Base-by-base conservation (phyloP, 2,113 vertebrate species). In the Gasterosteus aculeatus region DNA sequence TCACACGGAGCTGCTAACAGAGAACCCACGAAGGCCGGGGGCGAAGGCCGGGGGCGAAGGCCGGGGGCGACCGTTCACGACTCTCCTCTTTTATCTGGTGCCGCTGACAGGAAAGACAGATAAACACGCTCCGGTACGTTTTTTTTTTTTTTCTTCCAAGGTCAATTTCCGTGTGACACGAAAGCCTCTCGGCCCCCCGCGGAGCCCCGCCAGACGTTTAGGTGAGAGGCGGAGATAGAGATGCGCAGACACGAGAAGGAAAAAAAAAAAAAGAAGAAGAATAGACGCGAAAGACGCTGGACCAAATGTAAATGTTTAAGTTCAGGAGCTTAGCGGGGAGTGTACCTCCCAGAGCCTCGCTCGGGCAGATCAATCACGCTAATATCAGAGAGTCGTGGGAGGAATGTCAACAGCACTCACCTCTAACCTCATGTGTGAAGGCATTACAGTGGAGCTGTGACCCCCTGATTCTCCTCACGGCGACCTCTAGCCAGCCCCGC, bases 351-450 rank as follows among this genome's bases (percentile, higher is more conserved):
- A 82, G 87, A 88, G 77, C 82, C 57, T 56, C 35, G 54, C 75
- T 70, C 67, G 2, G 49, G 61, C 75, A 85, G 80, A 91, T 93
- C 88, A 87, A 89, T 93, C 90, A 89, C 66, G 29, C 83, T 78
- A 85, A 90, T 93, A 93, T 93, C 90, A 89, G 87, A 90, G 80
- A 87, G 87, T 88, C 87, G 88, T 85, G 77, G 86, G 82, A 91
- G 86, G 92, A 92, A 93, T 93, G 92, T 90, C 91, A 91, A 90
- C 91, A 92, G 78, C 61, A 16, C 77, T 90, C 82, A 90, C 89
- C 90, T 89, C 84, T 90, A 83, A 91, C 90, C 89, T 77, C 60
- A 73, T 14, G 82, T 89, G 88, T 89, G 90, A 89, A 91, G 85
- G 87, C 83, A 73, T 88, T 91, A 91, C 89, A 88, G 88, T 88